A percentile compares a stretch with the other conserved stretches of the same genome.
Evolutionary conservation across 2,888 invertebrate genomes (phyloP).

Genomic region (Brenthis ino): DNA sequence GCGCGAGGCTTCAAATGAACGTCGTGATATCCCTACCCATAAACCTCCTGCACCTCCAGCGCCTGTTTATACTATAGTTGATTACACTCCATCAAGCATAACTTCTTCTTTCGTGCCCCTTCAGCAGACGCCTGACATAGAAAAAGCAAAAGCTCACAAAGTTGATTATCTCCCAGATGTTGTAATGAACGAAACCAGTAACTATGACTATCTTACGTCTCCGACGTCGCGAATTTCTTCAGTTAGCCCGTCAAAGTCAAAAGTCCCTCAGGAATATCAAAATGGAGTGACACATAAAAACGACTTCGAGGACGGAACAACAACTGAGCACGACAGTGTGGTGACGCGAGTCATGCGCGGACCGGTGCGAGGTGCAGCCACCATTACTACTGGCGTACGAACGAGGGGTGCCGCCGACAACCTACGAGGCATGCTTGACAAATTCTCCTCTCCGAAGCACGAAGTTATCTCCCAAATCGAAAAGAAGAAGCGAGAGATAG

Average conservation of each 20-base stretch:
- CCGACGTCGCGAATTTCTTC: constrained; percentile 39
- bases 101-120: constrained; percentile 73
- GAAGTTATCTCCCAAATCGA: constrained; percentile 59
- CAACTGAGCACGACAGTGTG: constrained; percentile 84
- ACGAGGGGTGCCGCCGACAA: constrained; percentile 71
- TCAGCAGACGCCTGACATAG: constrained; percentile 77
- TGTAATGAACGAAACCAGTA: constrained; percentile 66
- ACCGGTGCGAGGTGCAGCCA: constrained; percentile 88
- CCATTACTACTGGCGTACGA: constrained; percentile 82
- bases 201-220: constrained; percentile 43
- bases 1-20: constrained; percentile 53
- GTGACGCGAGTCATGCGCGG: constrained; percentile 89
- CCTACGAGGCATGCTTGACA: constrained; percentile 82
- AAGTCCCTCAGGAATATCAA: constrained; percentile 46
- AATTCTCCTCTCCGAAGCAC: constrained; percentile 63
- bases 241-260: constrained; percentile 48
- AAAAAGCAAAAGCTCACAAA: constrained; percentile 74
- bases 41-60: constrained; percentile 45
- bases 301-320: constrained; percentile 60
- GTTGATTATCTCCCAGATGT: constrained; percentile 76
- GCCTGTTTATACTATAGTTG: constrained; percentile 73
- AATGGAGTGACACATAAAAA: constrained; percentile 50
- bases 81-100: constrained; percentile 71
- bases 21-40: constrained; percentile 43
- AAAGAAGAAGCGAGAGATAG: constrained; percentile 53